Evolutionary conservation across 2,888 invertebrate species (phyloP), one percentile per base, ranked within the genome.

Genomic region (Drosophila incognita): DNA sequence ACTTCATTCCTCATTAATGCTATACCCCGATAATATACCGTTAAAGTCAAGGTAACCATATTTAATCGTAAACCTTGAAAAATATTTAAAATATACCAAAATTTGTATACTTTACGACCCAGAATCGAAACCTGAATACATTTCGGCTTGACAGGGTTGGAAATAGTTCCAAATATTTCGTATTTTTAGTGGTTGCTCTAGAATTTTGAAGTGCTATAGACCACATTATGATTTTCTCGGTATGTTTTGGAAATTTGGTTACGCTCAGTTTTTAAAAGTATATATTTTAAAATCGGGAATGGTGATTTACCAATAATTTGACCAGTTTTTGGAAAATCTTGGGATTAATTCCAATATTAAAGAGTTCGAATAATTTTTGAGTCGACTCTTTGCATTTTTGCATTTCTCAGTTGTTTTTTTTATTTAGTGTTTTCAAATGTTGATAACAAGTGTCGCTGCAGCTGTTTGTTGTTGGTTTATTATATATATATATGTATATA

Each of bases 401-500:
- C 15, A 24, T 24, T 46, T 46, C 0, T 46, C 0, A 4, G 8
- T 46, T 46, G n/a, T 7, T 24, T 46, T 15, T 21, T 24, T 13
- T 7, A 8, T 15, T 46, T 24, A 2, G 2, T 46, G 2, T 46
- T 24, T 24, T 7, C 7, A 8, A 46, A 15, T 76, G 70, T 73
- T 62, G 76, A 83, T 69, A 81, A 74, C 72, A 83, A 88, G 57
- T 81, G 87, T 74, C 73, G 68, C 66, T 79, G 69, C 64, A 64
- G 66, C 62, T 24, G 24, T 27, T 53, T 71, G 61, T 48, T 53
- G 46, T 7, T 21, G 21, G 21, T 21, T 21, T 4, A 31, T 24
- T 31, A 31, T 10, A 31, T 31, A 31, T 10, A 33, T 33, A 10
- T 33, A 33, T 31, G 10, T 33, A 33, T 33, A 11, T 0, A 46